Base-by-base conservation (phyloP, 2,888 invertebrate genomes). In the Leptinotarsa rubiginosa region DNA sequence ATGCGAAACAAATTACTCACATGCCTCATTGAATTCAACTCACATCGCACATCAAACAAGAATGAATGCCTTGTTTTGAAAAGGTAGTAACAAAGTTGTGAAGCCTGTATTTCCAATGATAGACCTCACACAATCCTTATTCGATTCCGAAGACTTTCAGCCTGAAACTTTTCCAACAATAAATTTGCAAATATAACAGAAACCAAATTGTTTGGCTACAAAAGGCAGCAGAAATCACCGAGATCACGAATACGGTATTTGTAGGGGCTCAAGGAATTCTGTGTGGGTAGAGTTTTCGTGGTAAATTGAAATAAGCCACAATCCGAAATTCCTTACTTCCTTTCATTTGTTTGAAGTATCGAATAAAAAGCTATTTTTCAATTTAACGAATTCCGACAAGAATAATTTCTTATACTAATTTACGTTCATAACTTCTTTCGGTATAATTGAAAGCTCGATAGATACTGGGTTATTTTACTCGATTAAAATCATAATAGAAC, bases 131-230 rank as follows among this genome's bases (percentile, higher is more conserved):
- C 56, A 56, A 56, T 22, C 52, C 22, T 68, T 49, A 71, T 71
- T 71, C 71, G 65, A 65, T 65, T 25, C 41, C 25, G 22, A 52
- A 65, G 65, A 65, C 71, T 18, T 65, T 52, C 65, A 52, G 18
- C 47, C 41, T 65, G 52, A 65, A 71, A 65, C 62, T 20, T 64
- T 71, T 47, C 54, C 65, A n/a, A 71, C 65, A 54, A 71, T 71
- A 65, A 71, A 71, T 71, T 65, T 71, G 65, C 65, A 52, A 54
- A 65, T 54, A 54, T 13, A 56, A 56, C 16, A 20, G 13, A 56
- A 56, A 56, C 22, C 25, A 22, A 56, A 56, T 56, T 56, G 56
- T 56, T 56, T 56, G 22, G 56, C 56, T 22, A 25, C 56, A 22
- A 56, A 56, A 56, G 56, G 56, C 56, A 56, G 20, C 56, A 56